Evolutionary conservation across 30 jellyfish, hydroid and myxozoan species (phyloP), one percentile per base, ranked within the genome.

Genomic region (Aurelia aurita complex sp. Pacific): DNA sequence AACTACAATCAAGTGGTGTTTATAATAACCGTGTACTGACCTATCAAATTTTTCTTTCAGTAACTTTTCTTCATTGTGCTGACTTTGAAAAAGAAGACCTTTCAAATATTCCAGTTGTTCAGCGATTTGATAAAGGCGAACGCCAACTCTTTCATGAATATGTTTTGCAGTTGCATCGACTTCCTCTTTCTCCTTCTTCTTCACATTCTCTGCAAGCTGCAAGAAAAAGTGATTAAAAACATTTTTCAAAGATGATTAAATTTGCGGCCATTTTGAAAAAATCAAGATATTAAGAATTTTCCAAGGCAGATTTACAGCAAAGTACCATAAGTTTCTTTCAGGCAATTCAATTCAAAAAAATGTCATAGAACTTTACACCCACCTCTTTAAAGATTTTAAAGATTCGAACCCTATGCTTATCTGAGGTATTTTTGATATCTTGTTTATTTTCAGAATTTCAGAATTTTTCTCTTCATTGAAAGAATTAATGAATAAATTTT

Each of bases 121-220:
- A 12, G 88, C 92, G 2, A 82, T 70, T 42, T 91, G 97, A 60
- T 86, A 83, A 17, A 77, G 83, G 11, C 92, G 81, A 2, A 85
- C 18, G 10, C 97, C 96, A 33, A 82, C 97, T 52, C 88, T 62
- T 66, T 91, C 96, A 43, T 91, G 96, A n/a, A 73, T 75, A 8
- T 91, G 97, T 14, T 73, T 74, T 5, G 89, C 89, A n/a, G 76
- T 68, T 85, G 74, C 52, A 36, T 80, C 89, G 32, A 74, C 84
- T 34, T 81, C 86, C 19, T 83, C 94, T 75, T 81, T 77, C 67
- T 73, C 80, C 74, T 52, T 68, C 76, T 77, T 74, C 3, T 89
- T 36, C 3, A 59, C 84, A 75, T 50, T 84, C 40, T 59, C 79
- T 23, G 70, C 81, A 50, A 84, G 82, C 93, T 84, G 57, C 33